Base-by-base conservation (phyloP, 2,888 invertebrate genomes). In the Brenthis ino region DNA sequence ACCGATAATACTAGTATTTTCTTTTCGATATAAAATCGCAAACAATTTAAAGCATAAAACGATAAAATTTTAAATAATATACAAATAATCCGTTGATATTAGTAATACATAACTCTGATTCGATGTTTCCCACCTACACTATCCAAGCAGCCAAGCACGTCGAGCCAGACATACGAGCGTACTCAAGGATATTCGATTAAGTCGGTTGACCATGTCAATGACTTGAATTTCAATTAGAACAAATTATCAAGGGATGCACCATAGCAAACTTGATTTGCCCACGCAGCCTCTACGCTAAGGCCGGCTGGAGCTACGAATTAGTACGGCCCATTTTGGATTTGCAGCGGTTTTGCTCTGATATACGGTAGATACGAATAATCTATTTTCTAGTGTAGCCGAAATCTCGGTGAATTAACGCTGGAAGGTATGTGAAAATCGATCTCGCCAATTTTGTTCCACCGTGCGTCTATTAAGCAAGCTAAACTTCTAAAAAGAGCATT, bases 151-250 rank as follows among this genome's bases (percentile, higher is more conserved):
- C n/a, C 55, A 64, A 20, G 64, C 68, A 63, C 65, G 63, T 65
- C 67, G 74, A 66, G 60, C 65, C 68, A 73, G 71, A 70, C 73
- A 68, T 79, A 76, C 77, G 80, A 78, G 81, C 80, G 77, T 79
- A 82, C 82, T 83, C 81, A 80, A 78, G 83, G 86, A 85, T 89
- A 94, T 91, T 94, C 88, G 91, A 94, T 94, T 94, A 94, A 87
- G 85, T 79, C 87, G 86, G 89, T 86, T 91, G 90, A 86, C 89
- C 93, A 93, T 91, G 94, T 93, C 94, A 94, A 94, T 94, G 94
- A 94, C 94, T 94, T 93, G 94, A 94, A 94, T 95, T 94, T 94
- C 94, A 95, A 95, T 95, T 95, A 95, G 91, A 90, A 91, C 91
- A 91, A 90, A 93, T 92, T 92, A 92, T 89, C 93, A 94, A 94